These are phyloP conservation scores for Notospermus geniculatus DNA, from an alignment of 1,140 invertebrate species.

Conservation along the genomic window DNA sequence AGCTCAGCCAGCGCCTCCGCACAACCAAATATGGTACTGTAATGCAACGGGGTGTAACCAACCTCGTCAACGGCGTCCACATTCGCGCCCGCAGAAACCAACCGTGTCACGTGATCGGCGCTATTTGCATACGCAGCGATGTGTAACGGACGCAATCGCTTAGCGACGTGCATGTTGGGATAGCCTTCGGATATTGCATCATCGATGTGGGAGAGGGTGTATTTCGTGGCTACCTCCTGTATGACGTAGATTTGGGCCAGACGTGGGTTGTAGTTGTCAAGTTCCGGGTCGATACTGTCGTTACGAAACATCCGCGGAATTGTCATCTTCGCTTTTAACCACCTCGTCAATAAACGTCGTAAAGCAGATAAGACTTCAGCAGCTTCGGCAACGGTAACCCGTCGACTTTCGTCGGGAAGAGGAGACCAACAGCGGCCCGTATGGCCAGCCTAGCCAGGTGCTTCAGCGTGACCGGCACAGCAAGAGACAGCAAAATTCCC, in stretches of 20 bases:
- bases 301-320: too few species aligned
- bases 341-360: background rate
- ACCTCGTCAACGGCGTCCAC: slow-evolving; percentile 86
- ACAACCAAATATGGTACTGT: slow-evolving; percentile 80
- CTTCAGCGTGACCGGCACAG: background rate
- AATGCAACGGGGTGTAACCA: slow-evolving; percentile 84
- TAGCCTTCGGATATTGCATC: slow-evolving; percentile 25
- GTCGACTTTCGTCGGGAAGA: background rate
- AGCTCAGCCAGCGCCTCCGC: slow-evolving; percentile 63
- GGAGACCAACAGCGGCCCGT: background rate
- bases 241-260: too few species aligned
- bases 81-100: slow-evolving; percentile 65
- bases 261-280: too few species aligned
- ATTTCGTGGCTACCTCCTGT: too few species aligned
- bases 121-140: slow-evolving; percentile 86
- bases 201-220: too few species aligned
- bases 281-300: too few species aligned
- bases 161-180: slow-evolving; percentile 57
- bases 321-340: too few species aligned
- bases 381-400: background rate
- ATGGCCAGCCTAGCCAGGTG: background rate
- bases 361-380: slow-evolving; percentile 7
- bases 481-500: background rate
- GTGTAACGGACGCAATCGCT: slow-evolving; percentile 80
- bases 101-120: slow-evolving; percentile 67